These are phyloP conservation scores for Pantherophis alleghaniensis DNA, from an alignment of 2,797 vertebrate species.

Conservation along the genomic window DNA sequence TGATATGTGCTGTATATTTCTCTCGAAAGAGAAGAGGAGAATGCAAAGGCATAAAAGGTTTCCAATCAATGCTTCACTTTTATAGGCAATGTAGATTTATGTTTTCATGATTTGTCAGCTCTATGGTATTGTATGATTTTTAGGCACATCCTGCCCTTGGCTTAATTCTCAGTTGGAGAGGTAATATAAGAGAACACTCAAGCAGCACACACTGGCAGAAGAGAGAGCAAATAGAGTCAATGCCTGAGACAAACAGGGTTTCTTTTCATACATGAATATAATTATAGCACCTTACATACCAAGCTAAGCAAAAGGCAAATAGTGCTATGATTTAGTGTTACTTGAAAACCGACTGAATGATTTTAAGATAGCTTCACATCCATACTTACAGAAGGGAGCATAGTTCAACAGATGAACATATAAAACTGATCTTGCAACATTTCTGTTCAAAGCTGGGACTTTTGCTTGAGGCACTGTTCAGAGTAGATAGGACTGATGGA, in stretches of 20 bases:
- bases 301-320: not conserved
- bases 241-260: not conserved
- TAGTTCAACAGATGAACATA: not conserved
- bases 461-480: not conserved
- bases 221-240: not conserved
- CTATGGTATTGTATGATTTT: constrained; percentile 1
- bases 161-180: not conserved
- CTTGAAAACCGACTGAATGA: not conserved
- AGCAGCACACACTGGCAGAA: not conserved
- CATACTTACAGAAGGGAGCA: not conserved
- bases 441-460: not conserved
- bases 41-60: constrained; percentile 56
- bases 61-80: constrained; percentile 40
- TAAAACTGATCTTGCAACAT: not conserved
- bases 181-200: not conserved
- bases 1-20: constrained; percentile 54
- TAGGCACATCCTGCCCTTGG: not conserved
- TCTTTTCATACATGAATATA: not conserved
- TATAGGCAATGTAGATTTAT: constrained; percentile 55
- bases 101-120: constrained; percentile 36
- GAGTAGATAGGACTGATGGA: not conserved
- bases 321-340: not conserved
- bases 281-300: not conserved
- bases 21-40: constrained; percentile 26
- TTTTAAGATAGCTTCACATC: not conserved